Evolutionary conservation across 2,888 invertebrate species (phyloP).

Genomic region (Phorcus lineatus): DNA sequence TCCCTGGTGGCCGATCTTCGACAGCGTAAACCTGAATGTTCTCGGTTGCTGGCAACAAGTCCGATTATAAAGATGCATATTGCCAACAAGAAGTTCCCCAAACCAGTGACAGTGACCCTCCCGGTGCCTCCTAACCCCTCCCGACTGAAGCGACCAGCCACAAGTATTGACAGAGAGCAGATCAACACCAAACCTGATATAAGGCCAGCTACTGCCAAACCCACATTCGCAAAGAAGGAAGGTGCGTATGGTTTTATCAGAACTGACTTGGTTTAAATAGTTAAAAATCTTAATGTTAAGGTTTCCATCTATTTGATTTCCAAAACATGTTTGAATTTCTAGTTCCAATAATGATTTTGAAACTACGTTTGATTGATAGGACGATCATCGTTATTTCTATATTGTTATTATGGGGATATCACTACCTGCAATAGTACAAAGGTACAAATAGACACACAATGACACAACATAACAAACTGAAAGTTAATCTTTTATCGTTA

Average conservation of each 20-base stretch:
- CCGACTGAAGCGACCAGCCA: conserved; percentile 56
- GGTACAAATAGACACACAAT: no score
- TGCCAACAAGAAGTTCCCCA: conserved; percentile 47
- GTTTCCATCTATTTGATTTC: no score
- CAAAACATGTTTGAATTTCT: no score
- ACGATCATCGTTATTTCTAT: no score
- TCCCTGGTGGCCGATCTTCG: conserved; percentile 60
- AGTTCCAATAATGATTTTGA: no score
- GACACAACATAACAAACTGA: no score
- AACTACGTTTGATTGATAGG: no score
- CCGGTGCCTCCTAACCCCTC: conserved; percentile 61
- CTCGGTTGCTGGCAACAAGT: conserved; percentile 54
- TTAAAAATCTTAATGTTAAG: no score
- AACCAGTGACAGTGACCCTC: conserved; percentile 59
- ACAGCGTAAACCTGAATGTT: conserved; percentile 50
- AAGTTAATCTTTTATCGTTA: no score
- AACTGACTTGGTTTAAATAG: no score
- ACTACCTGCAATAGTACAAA: no score
- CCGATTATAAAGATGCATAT: conserved; percentile 56
- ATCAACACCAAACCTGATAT: neutral
- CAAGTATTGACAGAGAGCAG: conserved; percentile 44
- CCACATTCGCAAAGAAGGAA: neutral
- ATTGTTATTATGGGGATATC: no score
- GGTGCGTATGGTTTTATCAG: neutral
- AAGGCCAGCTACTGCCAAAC: conserved; percentile 25